Base-by-base conservation (phyloP, 2,797 vertebrate genomes). In the Phyllotis vaccarum region DNA sequence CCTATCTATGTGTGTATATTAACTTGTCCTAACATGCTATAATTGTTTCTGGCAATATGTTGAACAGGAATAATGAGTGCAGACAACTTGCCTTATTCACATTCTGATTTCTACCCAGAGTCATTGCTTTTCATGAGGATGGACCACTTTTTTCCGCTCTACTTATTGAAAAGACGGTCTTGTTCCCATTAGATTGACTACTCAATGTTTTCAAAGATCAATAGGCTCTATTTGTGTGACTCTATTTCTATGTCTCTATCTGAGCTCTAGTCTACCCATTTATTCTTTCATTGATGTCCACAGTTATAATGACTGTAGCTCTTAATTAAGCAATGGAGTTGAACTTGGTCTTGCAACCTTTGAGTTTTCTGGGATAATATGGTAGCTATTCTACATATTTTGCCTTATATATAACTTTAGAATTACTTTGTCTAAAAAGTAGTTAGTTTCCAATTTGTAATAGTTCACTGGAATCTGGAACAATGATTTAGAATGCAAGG, bases 231-330 rank as follows among this genome's bases (percentile, higher is more conserved):
- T 81, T 90, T 70, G 66, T 72, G 27, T 86, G 81, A 43, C 75
- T 76, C 78, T 93, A 81, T 72, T 95, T 93, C 89, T 81, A 40
- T 14, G 40, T 76, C 78, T 93, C 75, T 72, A 93, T 93, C 91
- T 81, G 46, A 24, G 40, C n/a, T 75, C 17, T 80, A 24, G 79
- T 76, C 58, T 56, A 76, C 29, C 85, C 56, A 31, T 31, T 56
- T 68, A 70, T 68, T 91, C 31, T 81, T 76, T 68, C 52, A 86
- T 31, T 64, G 76, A 54, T 80, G 81, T 8, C 40, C 31, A 89
- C 19, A 62, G 31, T 95, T 40, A 75, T 66, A 12, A 79, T 90
- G 70, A 92, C 2, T 70, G 27, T 76, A 86, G 86, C 52, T 91
- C 91, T 70, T n/a, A 95, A 90, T 56, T 70, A 86, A 95, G 64